Evolutionary conservation across 2,888 invertebrate genomes (phyloP).

Genomic region (Callimorpha dominula): DNA sequence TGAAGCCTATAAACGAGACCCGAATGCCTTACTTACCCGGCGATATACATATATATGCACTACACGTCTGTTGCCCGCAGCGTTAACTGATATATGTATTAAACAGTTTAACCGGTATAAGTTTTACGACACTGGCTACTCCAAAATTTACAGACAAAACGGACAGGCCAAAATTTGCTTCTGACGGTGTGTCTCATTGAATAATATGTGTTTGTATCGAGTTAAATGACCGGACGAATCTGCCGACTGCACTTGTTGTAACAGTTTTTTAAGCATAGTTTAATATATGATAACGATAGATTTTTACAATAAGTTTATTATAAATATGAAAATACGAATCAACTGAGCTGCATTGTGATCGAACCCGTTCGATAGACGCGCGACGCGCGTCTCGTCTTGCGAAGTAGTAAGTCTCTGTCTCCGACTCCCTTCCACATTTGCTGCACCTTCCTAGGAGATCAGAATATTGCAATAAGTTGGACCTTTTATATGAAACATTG

Average conservation of each 20-base stretch:
- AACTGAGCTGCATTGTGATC: conserved; percentile 86
- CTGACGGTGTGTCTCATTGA: conserved; percentile 27
- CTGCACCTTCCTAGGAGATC: conserved; percentile 65
- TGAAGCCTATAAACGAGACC: conserved; percentile 10
- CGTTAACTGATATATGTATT: conserved; percentile 28
- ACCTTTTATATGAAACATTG: conserved; percentile 34
- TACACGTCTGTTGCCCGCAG: conserved; percentile 39
- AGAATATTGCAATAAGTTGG: conserved; percentile 29
- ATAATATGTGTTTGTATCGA: conserved; percentile 27
- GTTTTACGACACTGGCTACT: conserved; percentile 23
- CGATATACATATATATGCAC: conserved; percentile 22
- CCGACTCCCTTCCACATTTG: conserved; percentile 64
- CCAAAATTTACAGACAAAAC: conserved; percentile 18
- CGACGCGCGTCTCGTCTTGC: conserved; percentile 52
- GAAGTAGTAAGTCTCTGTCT: conserved; percentile 67
- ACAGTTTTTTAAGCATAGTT: conserved; percentile 67
- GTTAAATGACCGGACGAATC: conserved; percentile 24
- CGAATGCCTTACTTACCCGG: conserved; percentile 17
- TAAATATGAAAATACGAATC: conserved; percentile 76
- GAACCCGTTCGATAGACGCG: conserved; percentile 69
- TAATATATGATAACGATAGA: conserved; percentile 76
- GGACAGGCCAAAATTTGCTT: conserved; percentile 26
- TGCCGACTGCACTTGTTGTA: conserved; percentile 37
- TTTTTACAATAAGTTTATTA: conserved; percentile 83
- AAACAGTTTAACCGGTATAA: conserved; percentile 23